Conservation (phyloP, 1,140 invertebrate genomes). For the Pararge aegeria region DNA sequence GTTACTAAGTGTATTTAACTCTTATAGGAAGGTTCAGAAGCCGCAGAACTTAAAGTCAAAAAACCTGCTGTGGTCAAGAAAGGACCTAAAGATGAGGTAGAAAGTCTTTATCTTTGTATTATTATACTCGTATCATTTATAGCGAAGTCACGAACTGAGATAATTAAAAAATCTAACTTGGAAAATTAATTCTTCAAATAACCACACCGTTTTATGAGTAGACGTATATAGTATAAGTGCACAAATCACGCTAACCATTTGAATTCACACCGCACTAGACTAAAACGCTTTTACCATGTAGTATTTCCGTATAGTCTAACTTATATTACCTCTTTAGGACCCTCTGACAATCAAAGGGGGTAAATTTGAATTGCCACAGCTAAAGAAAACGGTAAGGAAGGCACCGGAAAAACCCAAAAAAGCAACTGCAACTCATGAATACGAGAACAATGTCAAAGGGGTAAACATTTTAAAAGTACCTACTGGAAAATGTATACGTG, state of each 20-base stretch:
- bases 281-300: constrained; percentile 46
- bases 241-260: constrained; percentile 51
- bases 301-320: constrained; percentile 44
- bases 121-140: constrained; percentile 12
- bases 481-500: constrained; percentile 27
- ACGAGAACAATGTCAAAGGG: constrained; percentile 78
- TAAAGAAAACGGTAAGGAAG: constrained; percentile 73
- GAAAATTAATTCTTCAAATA: constrained; percentile 18
- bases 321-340: constrained; percentile 65
- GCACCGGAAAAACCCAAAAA: constrained; percentile 62
- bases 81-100: constrained; percentile 60
- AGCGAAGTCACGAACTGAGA: constrained; percentile 35
- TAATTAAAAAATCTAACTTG: constrained; percentile 36
- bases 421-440: constrained; percentile 39
- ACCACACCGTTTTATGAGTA: constrained; percentile 41
- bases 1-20: constrained; percentile 7
- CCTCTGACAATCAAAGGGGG: constrained; percentile 65
- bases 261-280: constrained; percentile 38
- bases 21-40: constrained; percentile 66
- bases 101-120: constrained; percentile 21
- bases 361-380: constrained; percentile 72
- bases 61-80: constrained; percentile 71
- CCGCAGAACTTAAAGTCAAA: constrained; percentile 70
- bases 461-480: constrained; percentile 71
- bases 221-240: constrained; percentile 37